Conservation (phyloP, 2,888 invertebrate species). For the Eupeodes latifasciatus region DNA sequence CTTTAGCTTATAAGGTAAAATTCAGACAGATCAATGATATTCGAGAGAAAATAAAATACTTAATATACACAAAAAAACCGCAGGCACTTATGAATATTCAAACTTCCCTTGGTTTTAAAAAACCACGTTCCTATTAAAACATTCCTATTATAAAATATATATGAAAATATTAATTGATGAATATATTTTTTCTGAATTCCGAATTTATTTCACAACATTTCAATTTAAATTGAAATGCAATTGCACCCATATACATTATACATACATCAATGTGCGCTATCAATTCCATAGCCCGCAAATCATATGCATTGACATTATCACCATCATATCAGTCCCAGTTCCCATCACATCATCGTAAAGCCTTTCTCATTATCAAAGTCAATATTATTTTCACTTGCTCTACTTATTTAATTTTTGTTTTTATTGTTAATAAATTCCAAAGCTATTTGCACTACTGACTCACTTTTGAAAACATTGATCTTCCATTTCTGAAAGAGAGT, state of each 20-base stretch:
- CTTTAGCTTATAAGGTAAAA: too few species aligned
- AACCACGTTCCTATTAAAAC: too few species aligned
- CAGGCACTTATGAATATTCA: too few species aligned
- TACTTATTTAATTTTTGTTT: not conserved
- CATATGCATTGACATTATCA: slow-evolving; percentile 1
- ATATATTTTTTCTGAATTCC: not conserved
- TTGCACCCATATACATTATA: not conserved
- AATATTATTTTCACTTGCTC: slow-evolving; percentile 24
- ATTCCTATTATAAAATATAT: too few species aligned
- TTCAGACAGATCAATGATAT: too few species aligned
- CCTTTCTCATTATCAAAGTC: slow-evolving; percentile 47
- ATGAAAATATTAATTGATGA: too few species aligned
- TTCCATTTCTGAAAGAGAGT: slow-evolving; percentile 45
- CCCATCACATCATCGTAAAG: slow-evolving; percentile 20
- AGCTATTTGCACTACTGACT: slow-evolving; percentile 68
- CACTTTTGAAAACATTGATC: slow-evolving; percentile 70
- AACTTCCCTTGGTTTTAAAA: too few species aligned
- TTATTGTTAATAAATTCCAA: not conserved
- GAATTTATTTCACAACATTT: slow-evolving; percentile 23
- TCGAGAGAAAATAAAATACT: too few species aligned
- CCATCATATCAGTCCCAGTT: not conserved
- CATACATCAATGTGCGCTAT: not conserved
- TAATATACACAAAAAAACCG: too few species aligned
- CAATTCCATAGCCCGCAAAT: not conserved
- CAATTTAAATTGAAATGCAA: not conserved